These are phyloP conservation scores for Chaetura pelagica DNA, from an alignment of 2,113 vertebrate species.

Conservation along the genomic window DNA sequence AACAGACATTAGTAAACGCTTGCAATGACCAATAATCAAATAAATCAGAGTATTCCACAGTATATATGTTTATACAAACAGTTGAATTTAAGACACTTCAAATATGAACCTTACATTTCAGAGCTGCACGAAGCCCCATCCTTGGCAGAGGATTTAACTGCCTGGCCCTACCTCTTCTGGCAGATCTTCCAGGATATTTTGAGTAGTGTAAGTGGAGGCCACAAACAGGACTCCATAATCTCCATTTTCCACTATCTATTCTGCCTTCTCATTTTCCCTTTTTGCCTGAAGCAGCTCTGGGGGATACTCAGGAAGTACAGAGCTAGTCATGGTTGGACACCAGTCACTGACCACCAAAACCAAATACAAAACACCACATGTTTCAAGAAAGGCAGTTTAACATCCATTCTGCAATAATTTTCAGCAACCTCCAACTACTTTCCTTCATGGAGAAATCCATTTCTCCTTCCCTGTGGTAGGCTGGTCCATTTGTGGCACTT, in stretches of 20 bases:
- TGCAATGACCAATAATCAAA: neutral
- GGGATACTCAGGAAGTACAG: neutral
- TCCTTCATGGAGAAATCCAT: neutral
- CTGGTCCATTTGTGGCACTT: neutral
- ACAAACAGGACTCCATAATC: neutral
- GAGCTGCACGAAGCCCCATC: neutral
- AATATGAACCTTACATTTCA: neutral
- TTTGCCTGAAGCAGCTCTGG: neutral
- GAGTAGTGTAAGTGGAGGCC: neutral
- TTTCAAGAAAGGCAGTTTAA: neutral
- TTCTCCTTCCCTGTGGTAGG: neutral
- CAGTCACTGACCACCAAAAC: neutral
- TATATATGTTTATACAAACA: neutral
- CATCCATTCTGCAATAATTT: neutral
- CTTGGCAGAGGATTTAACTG: neutral
- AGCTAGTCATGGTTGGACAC: neutral
- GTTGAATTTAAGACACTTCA: neutral
- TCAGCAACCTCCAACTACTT: neutral
- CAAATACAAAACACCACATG: neutral
- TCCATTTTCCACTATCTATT: neutral
- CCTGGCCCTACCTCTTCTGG: neutral
- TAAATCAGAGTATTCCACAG: neutral
- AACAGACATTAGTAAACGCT: neutral
- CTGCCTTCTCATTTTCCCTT: neutral
- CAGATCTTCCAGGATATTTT: neutral